Evolutionary conservation across 2,113 vertebrate species (phyloP), one percentile per base, ranked within the genome.

Genomic region (Electrona antarctica): DNA sequence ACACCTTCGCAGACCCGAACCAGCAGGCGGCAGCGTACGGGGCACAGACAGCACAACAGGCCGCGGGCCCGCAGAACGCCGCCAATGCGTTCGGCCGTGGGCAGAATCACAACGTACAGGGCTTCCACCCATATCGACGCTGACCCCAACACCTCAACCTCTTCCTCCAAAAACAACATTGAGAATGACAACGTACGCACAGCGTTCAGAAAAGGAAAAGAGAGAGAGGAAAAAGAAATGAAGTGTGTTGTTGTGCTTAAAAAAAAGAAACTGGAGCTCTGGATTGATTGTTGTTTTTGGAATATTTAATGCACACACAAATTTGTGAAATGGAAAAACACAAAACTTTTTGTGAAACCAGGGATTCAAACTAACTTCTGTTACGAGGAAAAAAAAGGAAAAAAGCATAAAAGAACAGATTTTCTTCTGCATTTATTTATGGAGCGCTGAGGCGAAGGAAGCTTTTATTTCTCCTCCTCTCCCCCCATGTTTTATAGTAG

Each of bases 31-130:
- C 96, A 76, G 95, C 97, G 0, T 94, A 93, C 49, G 96, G 94
- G 82, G 93, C 95, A 56, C 95, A 96, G 52, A 94, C 97, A 7
- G 95, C 96, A 85, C 96, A 94, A 55, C 94, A 41, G 33, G 33
- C 96, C 5, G 84, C 95, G 0, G 93, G 95, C 6, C 95, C 93
- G 60, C 96, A 96, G 0, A 85, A 95, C 0, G 91, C 95, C 0
- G 94, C 95, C 77, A 96, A 88, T 55, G 95, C 94, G 13, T 98
- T 97, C 7, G 97, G 95, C 78, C 94, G 97, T 65, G 98, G 97
- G 57, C 98, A 98, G 93, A 99, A 98, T 94, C 97, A 99, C 90
- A 99, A 99, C 7, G 96, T 98, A 88, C 96, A 98, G 93, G 96
- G 97, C 88, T 99, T 99, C 92, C 98, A 99, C 71, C 98, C 98